Base-by-base conservation (phyloP, 2,113 vertebrate genomes). In the Numida meleagris region DNA sequence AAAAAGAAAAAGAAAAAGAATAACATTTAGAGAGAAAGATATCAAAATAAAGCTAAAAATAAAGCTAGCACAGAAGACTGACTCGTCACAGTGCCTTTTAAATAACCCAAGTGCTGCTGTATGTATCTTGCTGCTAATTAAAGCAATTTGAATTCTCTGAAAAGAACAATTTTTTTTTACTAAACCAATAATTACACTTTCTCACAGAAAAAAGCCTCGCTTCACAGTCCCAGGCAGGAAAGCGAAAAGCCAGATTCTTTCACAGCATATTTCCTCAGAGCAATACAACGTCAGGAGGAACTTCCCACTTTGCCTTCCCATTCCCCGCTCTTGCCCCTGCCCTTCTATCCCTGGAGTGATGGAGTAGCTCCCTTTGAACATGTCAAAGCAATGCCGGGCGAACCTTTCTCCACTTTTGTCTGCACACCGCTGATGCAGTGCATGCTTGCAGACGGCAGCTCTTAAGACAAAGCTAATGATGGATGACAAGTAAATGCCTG, bases 381-480 rank as follows among this genome's bases (percentile, higher is more conserved):
- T 90, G 95, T 93, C 96, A 95, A 94, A 96, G 93, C 80, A 89
- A 50, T 0, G 3, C 86, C 12, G 14, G 91, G 86, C 8, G 27
- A 96, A 93, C 83, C 94, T 73, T 92, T 80, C 91, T 92, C 91
- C 70, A 65, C 93, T 93, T 94, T 50, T 91, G 90, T 79, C 88
- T 95, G 95, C 91, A 19, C 94, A 74, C 59, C 1, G 4, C 91
- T 97, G 96, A 96, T 2, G 66, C 90, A 84, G 93, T 86, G 86
- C 89, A 16, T 81, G 93, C 92, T 89, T 83, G 83, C 91, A 91
- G 94, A 80, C 38, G 4, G 88, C 91, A 74, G 83, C 71, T 89
- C 88, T 94, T 96, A 95, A 94, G 89, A 92, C 93, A 95, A 80
- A 95, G 84, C 75, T 95, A 97, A 97, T 95, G 94, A 96, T 87